Evolutionary conservation across 2,888 invertebrate species (phyloP).

Genomic region (Stenurella melanura): DNA sequence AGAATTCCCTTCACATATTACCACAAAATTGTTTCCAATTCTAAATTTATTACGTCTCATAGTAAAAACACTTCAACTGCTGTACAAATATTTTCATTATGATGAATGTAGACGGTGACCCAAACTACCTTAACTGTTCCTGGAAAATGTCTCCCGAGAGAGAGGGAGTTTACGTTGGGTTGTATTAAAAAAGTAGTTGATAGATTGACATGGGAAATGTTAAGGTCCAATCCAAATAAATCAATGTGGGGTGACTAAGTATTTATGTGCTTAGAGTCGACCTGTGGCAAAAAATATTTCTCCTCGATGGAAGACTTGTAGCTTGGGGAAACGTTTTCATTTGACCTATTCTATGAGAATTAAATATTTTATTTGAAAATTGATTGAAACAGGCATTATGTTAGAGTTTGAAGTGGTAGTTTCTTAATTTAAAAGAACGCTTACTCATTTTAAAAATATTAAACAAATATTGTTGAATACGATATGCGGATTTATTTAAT

Average conservation of each 20-base stretch:
- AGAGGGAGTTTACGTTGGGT: slow-evolving; percentile 20
- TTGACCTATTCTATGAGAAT: not conserved
- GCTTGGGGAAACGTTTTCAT: not conserved
- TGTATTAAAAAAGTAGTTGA: slow-evolving; percentile 18
- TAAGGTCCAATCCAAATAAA: slow-evolving; percentile 30
- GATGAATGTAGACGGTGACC: slow-evolving; percentile 13
- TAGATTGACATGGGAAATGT: slow-evolving; percentile 32
- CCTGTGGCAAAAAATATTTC: slow-evolving; percentile 20
- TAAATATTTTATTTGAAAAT: not conserved
- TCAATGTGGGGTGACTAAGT: slow-evolving; percentile 20
- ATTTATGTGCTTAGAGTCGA: slow-evolving; percentile 9
- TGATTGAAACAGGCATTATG: too few relatives aligned
- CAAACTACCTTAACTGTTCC: slow-evolving; percentile 14
- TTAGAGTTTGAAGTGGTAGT: too few relatives aligned
- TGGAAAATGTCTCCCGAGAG: not conserved
- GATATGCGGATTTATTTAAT: too few relatives aligned
- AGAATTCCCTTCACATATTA: not conserved
- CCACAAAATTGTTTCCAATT: not conserved
- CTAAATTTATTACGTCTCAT: not conserved
- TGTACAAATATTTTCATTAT: slow-evolving; percentile 13
- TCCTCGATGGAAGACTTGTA: not conserved
- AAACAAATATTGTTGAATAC: too few relatives aligned
- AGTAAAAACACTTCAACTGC: not conserved
- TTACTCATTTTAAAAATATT: too few relatives aligned
- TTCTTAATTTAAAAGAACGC: too few relatives aligned